Conservation (phyloP, 1,140 invertebrate genomes). For the Penaeus chinensis region DNA sequence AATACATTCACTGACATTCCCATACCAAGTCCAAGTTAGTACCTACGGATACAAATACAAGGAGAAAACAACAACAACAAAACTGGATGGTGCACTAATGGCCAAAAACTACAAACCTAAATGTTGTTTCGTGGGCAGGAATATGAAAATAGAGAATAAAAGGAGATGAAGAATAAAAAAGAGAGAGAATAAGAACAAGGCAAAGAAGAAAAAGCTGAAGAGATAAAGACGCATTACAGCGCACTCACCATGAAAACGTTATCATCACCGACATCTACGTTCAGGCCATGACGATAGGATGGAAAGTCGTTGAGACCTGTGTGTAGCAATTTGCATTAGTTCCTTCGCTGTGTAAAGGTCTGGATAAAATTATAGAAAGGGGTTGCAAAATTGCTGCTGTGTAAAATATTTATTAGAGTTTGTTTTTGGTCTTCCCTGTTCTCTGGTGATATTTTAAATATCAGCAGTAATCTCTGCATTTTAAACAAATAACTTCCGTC, state of each 20-base stretch:
- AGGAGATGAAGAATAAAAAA: neutral
- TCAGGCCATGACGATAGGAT: slow-evolving; percentile 71
- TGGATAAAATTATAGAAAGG: too few relatives aligned
- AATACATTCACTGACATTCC: too few relatives aligned
- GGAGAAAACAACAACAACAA: slow-evolving; percentile 8
- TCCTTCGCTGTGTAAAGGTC: neutral
- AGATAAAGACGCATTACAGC: slow-evolving; percentile 20
- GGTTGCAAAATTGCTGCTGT: too few relatives aligned
- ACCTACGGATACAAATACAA: too few relatives aligned
- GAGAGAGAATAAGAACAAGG: neutral
- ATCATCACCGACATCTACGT: slow-evolving; percentile 80
- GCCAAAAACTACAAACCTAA: neutral
- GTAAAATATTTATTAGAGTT: too few relatives aligned
- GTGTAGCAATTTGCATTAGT: slow-evolving; percentile 48
- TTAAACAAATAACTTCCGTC: too few relatives aligned
- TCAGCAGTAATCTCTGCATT: too few relatives aligned
- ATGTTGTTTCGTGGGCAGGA: too few relatives aligned
- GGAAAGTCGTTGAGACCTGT: slow-evolving; percentile 68
- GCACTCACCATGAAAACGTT: slow-evolving; percentile 85
- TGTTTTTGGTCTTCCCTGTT: too few relatives aligned
- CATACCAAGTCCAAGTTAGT: too few relatives aligned
- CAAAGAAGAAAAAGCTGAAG: neutral
- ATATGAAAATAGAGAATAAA: neutral
- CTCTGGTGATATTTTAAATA: too few relatives aligned
- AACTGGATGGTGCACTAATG: slow-evolving; percentile 18